Evolutionary conservation across 2,888 invertebrate genomes (phyloP), one percentile per base, ranked within the genome.

Genomic region (Tyria jacobaeae): DNA sequence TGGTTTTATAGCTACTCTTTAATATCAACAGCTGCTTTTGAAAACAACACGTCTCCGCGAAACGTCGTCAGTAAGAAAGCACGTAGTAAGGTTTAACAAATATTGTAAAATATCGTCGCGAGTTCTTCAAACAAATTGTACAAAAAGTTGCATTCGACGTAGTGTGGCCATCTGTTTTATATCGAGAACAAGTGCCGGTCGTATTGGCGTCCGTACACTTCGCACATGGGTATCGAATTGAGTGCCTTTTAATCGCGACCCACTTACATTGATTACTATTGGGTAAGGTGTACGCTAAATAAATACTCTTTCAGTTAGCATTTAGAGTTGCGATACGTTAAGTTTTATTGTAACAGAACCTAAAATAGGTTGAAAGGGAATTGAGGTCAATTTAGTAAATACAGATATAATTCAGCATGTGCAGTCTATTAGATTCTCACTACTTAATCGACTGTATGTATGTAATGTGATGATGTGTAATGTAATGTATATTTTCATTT

Each of bases 161-260:
- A 69, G 72, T 59, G 62, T 63, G 44, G 81, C 77, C 89, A 87
- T 89, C 88, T 90, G 89, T 75, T 88, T 87, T 81, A 82, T 86
- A 79, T 89, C 80, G 70, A 71, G 65, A 69, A 76, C 80, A 84
- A 85, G 82, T 84, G 82, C 80, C 73, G 75, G 75, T 76, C 75
- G 77, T 80, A 79, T 78, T 73, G 82, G 75, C 70, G 71, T 79
- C 80, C 79, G 71, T 78, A 75, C 77, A 78, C 75, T 86, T 86
- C 78, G 87, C 89, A 89, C 86, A 89, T 89, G 89, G 84, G 84
- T 80, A 78, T 80, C 78, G 64, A 74, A 80, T 84, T 78, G 83
- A 87, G 84, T 85, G 83, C 80, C 81, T 85, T 86, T 88, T 86
- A 87, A 86, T 83, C 82, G 81, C 72, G 78, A 68, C 78, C 82